These are phyloP conservation scores for Schrankia costaestrigalis DNA, from an alignment of 2,888 invertebrate genomes.

Conservation along the genomic window DNA sequence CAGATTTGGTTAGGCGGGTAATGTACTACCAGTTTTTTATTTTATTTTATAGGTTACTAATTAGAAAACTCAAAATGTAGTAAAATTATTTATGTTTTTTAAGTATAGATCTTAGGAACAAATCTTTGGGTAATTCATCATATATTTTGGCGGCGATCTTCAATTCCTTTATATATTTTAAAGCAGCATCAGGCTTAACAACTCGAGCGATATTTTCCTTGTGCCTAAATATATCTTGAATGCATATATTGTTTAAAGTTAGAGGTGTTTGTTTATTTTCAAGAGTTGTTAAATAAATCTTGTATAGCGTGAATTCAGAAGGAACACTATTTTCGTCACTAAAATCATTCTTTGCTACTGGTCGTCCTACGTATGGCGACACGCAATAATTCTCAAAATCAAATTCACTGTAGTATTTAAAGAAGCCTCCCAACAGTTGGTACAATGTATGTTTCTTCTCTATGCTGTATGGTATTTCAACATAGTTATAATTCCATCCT, in stretches of 20 bases:
- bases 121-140: not conserved
- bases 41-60: no score
- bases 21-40: no score
- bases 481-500: no score
- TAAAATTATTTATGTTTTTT: no score
- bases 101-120: not conserved
- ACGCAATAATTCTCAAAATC: constrained; percentile 14
- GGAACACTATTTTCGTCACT: constrained; percentile 4
- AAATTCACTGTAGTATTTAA: constrained; percentile 24
- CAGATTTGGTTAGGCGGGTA: no score
- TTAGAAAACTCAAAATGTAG: no score
- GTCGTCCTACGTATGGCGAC: constrained; percentile 28
- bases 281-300: no score
- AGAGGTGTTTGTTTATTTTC: not conserved
- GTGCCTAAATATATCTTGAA: not conserved
- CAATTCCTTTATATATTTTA: not conserved
- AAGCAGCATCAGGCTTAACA: not conserved
- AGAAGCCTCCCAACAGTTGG: constrained; percentile 25
- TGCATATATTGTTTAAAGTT: not conserved
- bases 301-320: constrained; percentile 5
- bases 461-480: not conserved
- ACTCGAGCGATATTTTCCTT: not conserved
- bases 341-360: constrained; percentile 6
- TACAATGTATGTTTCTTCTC: constrained; percentile 9
- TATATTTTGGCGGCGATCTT: not conserved